Conservation (phyloP, 2,113 vertebrate genomes). For the Andinoacara biseriatus region DNA sequence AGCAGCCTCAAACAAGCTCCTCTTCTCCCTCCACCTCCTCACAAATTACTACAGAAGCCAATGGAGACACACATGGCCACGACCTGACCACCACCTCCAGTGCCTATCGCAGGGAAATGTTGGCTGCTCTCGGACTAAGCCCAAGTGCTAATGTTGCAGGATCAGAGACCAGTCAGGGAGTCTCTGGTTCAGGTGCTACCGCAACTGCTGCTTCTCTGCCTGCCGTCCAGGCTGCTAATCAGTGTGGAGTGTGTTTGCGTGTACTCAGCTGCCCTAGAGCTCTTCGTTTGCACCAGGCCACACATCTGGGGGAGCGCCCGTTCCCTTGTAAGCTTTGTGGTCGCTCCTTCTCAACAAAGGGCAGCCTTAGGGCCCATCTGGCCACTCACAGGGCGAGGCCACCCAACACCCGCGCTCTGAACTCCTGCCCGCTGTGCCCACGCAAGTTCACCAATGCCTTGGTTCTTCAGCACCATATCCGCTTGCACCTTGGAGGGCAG, state of each 20-base stretch:
- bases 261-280: conserved; percentile 91
- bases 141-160: conserved; percentile 60
- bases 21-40: conserved; percentile 55
- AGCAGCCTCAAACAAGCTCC: conserved; percentile 75
- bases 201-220: conserved; percentile 37
- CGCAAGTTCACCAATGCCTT: conserved; percentile 93
- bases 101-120: conserved; percentile 81
- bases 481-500: conserved; percentile 90
- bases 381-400: conserved; percentile 90
- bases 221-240: conserved; percentile 76
- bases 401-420: conserved; percentile 84
- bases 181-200: conserved; percentile 32
- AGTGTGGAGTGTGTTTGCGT: conserved; percentile 89
- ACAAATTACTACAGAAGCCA: conserved; percentile 60
- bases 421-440: conserved; percentile 93
- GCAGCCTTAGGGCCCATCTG: conserved; percentile 89
- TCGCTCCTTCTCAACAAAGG: conserved; percentile 90
- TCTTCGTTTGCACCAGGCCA: conserved; percentile 89
- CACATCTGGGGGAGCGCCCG: conserved; percentile 89
- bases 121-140: conserved; percentile 80
- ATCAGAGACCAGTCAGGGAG: conserved; percentile 45
- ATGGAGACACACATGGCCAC: conserved; percentile 58
- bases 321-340: conserved; percentile 93
- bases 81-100: conserved; percentile 76
- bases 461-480: conserved; percentile 91